These are phyloP conservation scores for Vulpes ferrilata DNA, from an alignment of 2,113 vertebrate species.

Conservation along the genomic window DNA sequence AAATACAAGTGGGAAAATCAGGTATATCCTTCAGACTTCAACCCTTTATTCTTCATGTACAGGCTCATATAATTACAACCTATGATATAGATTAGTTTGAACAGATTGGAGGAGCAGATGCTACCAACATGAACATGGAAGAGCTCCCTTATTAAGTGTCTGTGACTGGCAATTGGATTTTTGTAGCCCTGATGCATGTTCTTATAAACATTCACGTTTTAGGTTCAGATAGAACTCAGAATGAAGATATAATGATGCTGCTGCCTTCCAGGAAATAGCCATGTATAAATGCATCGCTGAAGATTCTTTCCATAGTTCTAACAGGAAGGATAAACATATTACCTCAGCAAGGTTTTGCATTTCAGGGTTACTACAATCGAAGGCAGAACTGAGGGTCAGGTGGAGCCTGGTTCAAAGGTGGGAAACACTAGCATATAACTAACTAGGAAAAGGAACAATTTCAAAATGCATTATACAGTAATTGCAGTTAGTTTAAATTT, in stretches of 20 bases:
- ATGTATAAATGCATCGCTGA: not conserved
- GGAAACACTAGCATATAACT: not conserved
- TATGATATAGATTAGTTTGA: not conserved
- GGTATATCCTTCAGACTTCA: not conserved
- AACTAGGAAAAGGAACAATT: not conserved
- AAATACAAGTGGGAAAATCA: not conserved
- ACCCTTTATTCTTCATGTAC: conserved; percentile 38
- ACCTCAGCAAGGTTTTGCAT: not conserved
- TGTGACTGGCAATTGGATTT: not conserved
- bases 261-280: not conserved
- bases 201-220: not conserved
- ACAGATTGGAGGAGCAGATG: not conserved
- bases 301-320: not conserved
- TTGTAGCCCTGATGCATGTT: not conserved
- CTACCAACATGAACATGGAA: not conserved
- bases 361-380: not conserved
- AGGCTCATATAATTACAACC: not conserved
- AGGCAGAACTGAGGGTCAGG: not conserved
- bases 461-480: not conserved
- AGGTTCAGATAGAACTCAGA: not conserved
- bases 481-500: conserved; percentile 36
- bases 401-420: not conserved
- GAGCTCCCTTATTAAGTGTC: not conserved
- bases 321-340: not conserved
- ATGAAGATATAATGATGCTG: not conserved